Base-by-base conservation (phyloP, 1,140 invertebrate species). In the Microplitis demolitor region DNA sequence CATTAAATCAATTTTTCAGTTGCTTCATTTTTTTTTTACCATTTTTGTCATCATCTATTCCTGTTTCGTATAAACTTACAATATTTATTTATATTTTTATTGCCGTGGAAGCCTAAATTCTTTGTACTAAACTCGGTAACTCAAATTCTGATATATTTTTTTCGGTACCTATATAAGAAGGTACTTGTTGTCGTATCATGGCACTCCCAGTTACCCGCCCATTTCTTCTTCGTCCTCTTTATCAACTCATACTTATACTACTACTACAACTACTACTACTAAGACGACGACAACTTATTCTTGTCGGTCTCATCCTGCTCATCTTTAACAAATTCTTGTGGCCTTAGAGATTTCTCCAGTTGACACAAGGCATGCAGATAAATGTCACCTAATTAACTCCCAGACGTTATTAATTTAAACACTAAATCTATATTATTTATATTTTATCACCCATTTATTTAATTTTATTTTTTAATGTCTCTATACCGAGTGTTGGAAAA, bases 311-410 rank as follows among this genome's bases (percentile, higher is more conserved):
- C 60, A 62, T 54, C 66, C 9, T 51, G 54, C 54, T 72, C 56
- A 69, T 72, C 72, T 62, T 73, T 37, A 62, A 73, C 72, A 74
- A 79, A 82, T 82, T 84, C 83, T 78, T 76, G 73, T 51, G 75
- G 76, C 63, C 76, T 70, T 75, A 77, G 79, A 83, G 81, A 82
- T 83, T 83, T 82, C 79, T 79, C 24, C 64, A 75, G 77, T 69
- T 54, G 66, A 53, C 45, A 76, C 81, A 45, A 45, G 79, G 78
- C 79, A 78, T 78, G 78, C 79, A 82, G 83, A 84, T 83, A 84
- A 84, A 84, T 84, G 83, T 84, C 82, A 80, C 81, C 81, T 84
- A 84, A 84, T 84, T 84, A 84, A 84, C 83, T 35, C 63, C 75
- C 76, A 75, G 77, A 78, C 79, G 79, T 83, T 82, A 84, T 84